phyloP scores from a whole-genome alignment of 2,888 invertebrate genomes.

The Marasmarcha lunaedactyla region DNA sequence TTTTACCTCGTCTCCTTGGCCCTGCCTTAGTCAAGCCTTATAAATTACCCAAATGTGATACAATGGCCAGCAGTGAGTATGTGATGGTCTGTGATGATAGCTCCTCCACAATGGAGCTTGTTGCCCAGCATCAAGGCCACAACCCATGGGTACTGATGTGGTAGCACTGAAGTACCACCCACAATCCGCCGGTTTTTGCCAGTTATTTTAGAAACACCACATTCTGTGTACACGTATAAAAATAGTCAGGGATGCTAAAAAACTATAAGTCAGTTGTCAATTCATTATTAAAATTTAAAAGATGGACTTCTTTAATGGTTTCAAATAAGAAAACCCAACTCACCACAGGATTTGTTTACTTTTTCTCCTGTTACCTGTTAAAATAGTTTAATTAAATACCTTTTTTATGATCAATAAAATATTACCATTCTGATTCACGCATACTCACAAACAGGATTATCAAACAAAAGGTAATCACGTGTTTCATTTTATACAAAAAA shows the following conservation, averaged over 20 bases:
- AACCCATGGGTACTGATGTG: constrained; percentile 69
- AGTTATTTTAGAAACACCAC: constrained; percentile 31
- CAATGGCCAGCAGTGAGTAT: constrained; percentile 72
- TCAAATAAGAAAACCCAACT: no score
- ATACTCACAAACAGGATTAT: constrained; percentile 32
- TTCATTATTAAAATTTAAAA: no score
- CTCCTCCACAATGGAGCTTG: constrained; percentile 67
- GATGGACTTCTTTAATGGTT: no score
- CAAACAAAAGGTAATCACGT: constrained; percentile 28
- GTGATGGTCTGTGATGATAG: constrained; percentile 66
- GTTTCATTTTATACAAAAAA: constrained; percentile 38
- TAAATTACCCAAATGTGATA: constrained; percentile 64
- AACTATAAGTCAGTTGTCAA: constrained; percentile 1
- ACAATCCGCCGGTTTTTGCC: constrained; percentile 63
- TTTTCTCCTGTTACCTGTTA: constrained; percentile 26
- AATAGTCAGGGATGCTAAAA: not conserved
- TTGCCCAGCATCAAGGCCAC: constrained; percentile 58
- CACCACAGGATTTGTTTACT: constrained; percentile 37
- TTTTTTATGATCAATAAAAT: not conserved
- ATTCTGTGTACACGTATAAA: no score
- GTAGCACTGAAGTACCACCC: constrained; percentile 57
- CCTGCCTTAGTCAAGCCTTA: no score
- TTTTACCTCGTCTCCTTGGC: no score
- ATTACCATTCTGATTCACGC: not conserved
- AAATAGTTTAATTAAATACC: constrained; percentile 6